Evolutionary conservation across 2,113 vertebrate species (phyloP), one percentile per base, ranked within the genome.

Genomic region (Leptocoma aspasia): DNA sequence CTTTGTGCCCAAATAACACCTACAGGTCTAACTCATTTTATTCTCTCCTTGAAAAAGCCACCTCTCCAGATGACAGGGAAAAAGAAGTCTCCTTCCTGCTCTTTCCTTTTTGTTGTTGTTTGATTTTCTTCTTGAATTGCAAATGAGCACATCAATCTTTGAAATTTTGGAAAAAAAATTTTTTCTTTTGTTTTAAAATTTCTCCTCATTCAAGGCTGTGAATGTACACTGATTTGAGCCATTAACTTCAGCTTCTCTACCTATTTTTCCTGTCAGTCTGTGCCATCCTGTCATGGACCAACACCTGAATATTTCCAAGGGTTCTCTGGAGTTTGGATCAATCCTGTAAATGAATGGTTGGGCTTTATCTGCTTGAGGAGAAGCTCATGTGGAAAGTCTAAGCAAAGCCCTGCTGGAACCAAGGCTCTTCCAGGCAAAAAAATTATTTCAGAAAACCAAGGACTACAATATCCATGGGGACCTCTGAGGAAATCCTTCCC

Each of bases 401-500:
- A 77, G 19, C 30, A 53, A 88, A 90, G n/a, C 6, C 12, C 21
- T 64, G 16, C 16, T 80, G 24, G 41, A 82, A 86, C 16, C 41
- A 61, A 56, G 11, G 19, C 28, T 7, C 13, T 33, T 28, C 28
- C 26, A 82, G 30, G 23, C 28, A 60, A 56, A 59, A 59, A 71
- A 64, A 20, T 49, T 4, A 37, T n/a, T 79, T 66, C 33, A 59
- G 28, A 27, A 82, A 70, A 30, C 19, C 45, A 37, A 3, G 7
- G 26, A 33, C 27, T 56, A 33, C 4, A 0, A n/a, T 31, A 52
- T 49, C 37, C 56, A 15, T 1, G 2, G 39, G 6, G 31, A 4
- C 8, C 33, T 2, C 27, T 54, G 12, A 63, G 39, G 70, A 89
- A 87, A 82, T 24, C 41, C 33, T 66, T 57, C 33, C 50, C 39